A percentile compares a stretch with the other conserved stretches of the same genome.
Evolutionary conservation across 1,140 invertebrate species (phyloP).

Genomic region (Propsilocerus akamusi): DNA sequence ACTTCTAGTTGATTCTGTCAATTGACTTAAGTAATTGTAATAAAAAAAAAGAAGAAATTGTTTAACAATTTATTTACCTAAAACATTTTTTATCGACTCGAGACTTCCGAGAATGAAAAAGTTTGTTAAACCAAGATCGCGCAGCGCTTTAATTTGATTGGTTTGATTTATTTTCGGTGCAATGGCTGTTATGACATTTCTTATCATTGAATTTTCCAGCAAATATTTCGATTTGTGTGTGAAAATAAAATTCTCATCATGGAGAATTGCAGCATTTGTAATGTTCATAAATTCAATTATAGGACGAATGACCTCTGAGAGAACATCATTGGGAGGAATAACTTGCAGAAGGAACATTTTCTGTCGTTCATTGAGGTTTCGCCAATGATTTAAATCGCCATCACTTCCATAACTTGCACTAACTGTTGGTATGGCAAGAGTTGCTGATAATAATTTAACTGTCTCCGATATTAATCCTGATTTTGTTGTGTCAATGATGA

Average conservation of each 20-base stretch:
- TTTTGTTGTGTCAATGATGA: conserved; percentile 61
- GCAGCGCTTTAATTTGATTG: conserved; percentile 44
- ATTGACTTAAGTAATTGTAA: too few species aligned
- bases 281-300: conserved; percentile 66
- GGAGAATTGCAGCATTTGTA: conserved; percentile 77
- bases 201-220: conserved; percentile 66
- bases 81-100: conserved; percentile 44
- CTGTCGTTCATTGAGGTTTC: conserved; percentile 43
- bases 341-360: conserved; percentile 51
- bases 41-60: not conserved
- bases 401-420: conserved; percentile 66
- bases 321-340: conserved; percentile 63
- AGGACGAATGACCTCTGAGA: conserved; percentile 61
- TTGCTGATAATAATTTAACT: conserved; percentile 60
- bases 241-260: conserved; percentile 79
- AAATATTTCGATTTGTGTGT: conserved; percentile 83
- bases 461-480: conserved; percentile 58
- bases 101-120: conserved; percentile 63
- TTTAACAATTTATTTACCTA: conserved; percentile 23
- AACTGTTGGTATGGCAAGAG: conserved; percentile 61
- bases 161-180: conserved; percentile 26
- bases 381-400: conserved; percentile 63
- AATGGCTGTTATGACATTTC: conserved; percentile 60
- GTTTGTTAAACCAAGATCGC: conserved; percentile 70
- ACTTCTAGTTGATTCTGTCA: conserved; percentile 17